A percentile compares a stretch with the other conserved stretches of the same genome.
These are phyloP conservation scores for Chrysolina oricalcia DNA, from an alignment of 2,888 invertebrate genomes.

Conservation along the genomic window DNA sequence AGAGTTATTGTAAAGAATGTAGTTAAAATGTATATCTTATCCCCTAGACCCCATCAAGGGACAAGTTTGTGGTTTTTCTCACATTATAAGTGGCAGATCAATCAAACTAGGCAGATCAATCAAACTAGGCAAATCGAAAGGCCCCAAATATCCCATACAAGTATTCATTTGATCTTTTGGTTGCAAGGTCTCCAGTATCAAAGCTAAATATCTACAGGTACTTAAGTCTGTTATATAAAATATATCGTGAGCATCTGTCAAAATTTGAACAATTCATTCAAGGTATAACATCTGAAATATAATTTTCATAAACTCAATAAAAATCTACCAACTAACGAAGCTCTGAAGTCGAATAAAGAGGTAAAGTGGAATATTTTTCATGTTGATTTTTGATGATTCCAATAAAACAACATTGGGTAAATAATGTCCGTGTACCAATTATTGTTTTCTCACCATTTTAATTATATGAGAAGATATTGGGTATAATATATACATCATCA, in stretches of 20 bases:
- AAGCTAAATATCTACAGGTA: constrained; percentile 54
- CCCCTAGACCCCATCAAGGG: too few species aligned
- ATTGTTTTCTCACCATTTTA: neutral
- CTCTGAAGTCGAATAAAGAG: neutral
- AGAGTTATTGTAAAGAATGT: too few species aligned
- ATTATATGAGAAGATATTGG: too few species aligned
- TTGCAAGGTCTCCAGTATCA: constrained; percentile 48
- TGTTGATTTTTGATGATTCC: neutral
- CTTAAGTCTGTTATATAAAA: constrained; percentile 60
- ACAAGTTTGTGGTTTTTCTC: too few species aligned
- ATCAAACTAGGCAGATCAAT: too few species aligned
- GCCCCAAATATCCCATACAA: too few species aligned
- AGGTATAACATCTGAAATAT: constrained; percentile 26
- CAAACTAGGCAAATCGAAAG: too few species aligned
- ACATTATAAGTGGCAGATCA: too few species aligned
- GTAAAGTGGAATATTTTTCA: neutral
- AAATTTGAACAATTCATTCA: constrained; percentile 54
- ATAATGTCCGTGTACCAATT: neutral
- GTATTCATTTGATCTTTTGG: constrained; percentile 19
- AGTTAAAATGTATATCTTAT: too few species aligned
- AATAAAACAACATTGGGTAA: neutral
- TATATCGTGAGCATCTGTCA: constrained; percentile 61
- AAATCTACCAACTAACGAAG: constrained; percentile 13
- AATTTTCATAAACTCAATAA: constrained; percentile 24
- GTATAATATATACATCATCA: too few species aligned